phyloP scores from a whole-genome alignment of 2,113 vertebrate genomes.

The Zosterops borbonicus region DNA sequence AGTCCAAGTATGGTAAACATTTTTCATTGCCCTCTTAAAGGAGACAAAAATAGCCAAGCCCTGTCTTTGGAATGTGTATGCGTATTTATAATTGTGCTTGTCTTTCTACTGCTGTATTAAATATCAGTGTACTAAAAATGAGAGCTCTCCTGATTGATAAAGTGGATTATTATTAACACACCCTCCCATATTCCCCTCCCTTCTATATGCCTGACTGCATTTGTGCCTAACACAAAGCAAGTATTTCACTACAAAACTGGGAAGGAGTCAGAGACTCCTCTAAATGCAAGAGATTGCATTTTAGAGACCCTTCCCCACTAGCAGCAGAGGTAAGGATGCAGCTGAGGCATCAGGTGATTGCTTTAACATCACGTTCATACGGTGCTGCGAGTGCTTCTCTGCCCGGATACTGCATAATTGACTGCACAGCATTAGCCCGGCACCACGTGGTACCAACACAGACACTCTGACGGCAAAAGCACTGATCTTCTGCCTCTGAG shows the following conservation, averaged over 20 bases:
- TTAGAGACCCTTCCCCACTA: not conserved
- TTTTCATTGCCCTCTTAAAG: not conserved
- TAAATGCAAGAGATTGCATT: not conserved
- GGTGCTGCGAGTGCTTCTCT: conserved; percentile 47
- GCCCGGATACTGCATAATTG: conserved; percentile 68
- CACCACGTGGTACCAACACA: conserved; percentile 32
- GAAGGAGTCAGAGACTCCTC: not conserved
- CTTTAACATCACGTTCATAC: not conserved
- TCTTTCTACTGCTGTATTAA: not conserved
- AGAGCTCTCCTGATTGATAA: not conserved
- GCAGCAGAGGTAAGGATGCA: not conserved
- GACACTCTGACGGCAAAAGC: not conserved
- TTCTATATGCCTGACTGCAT: not conserved
- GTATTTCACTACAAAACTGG: not conserved
- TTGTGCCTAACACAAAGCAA: not conserved
- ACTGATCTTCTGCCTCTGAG: not conserved
- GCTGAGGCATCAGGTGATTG: not conserved
- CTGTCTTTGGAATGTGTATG: not conserved
- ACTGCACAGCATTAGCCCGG: conserved; percentile 34
- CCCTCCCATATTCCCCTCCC: not conserved
- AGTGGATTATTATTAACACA: not conserved
- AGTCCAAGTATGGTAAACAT: not conserved
- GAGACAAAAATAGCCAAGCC: not conserved
- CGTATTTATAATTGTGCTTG: not conserved
- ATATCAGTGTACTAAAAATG: not conserved